A percentile compares a stretch with the other conserved stretches of the same genome.
Conservation (phyloP, 2,797 vertebrate species). For the Nyctibius grandis region DNA sequence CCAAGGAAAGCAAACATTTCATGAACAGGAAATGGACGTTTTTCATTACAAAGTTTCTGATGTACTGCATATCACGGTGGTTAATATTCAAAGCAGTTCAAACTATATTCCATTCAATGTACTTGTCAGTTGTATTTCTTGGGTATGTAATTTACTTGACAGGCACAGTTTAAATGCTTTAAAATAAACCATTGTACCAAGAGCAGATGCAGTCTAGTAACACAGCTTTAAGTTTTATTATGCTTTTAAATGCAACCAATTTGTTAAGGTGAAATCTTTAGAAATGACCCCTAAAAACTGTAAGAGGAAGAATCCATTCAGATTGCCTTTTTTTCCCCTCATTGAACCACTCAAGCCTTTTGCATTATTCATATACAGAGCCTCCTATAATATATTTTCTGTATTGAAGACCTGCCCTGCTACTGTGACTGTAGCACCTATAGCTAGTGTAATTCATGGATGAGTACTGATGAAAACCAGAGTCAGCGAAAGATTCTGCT, state of each 20-base stretch:
- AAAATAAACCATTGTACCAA: conserved; percentile 49
- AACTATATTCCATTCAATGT: not conserved
- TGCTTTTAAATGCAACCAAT: conserved; percentile 38
- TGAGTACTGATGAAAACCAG: not conserved
- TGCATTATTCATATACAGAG: conserved; percentile 41
- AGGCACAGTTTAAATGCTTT: conserved; percentile 44
- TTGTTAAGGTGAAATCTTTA: conserved; percentile 43
- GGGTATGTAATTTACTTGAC: conserved; percentile 54
- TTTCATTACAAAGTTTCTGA: conserved; percentile 1
- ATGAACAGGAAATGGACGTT: not conserved
- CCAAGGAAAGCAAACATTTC: not conserved
- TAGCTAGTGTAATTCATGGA: not conserved
- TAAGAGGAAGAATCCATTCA: not conserved
- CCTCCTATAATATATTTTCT: not conserved
- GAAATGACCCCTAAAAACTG: conserved; percentile 23
- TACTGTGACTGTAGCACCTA: not conserved
- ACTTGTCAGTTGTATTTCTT: conserved; percentile 37
- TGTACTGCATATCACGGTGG: not conserved
- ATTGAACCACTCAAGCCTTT: not conserved
- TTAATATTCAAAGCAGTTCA: conserved; percentile 54
- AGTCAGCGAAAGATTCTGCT: not conserved
- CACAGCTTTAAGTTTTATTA: conserved; percentile 29
- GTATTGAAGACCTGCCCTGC: not conserved
- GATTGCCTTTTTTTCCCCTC: not conserved
- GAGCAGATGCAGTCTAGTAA: not conserved